These are phyloP conservation scores for Lucifuga dentata DNA, from an alignment of 2,113 vertebrate genomes.

Conservation along the genomic window DNA sequence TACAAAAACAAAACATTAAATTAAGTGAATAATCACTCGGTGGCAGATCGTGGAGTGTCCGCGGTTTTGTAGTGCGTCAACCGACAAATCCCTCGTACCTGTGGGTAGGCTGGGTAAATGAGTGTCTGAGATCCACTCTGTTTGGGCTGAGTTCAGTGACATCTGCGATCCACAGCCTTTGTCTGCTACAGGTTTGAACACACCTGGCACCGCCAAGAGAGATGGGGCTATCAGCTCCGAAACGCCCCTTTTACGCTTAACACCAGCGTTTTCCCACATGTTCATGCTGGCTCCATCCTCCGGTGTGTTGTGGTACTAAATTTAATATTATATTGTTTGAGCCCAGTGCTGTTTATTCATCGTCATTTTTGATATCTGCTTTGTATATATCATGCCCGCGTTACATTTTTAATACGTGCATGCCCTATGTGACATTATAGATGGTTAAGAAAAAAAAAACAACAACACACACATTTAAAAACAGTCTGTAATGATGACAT, in stretches of 20 bases:
- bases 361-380: too few species aligned
- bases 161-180: conserved; percentile 37
- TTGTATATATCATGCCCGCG: too few species aligned
- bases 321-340: too few species aligned
- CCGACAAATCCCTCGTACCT: conserved; percentile 52
- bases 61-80: conserved; percentile 53
- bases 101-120: conserved; percentile 34
- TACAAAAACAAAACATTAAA: conserved; percentile 30
- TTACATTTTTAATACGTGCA: too few species aligned
- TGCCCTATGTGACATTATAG: too few species aligned
- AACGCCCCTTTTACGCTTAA: conserved; percentile 71
- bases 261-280: conserved; percentile 12
- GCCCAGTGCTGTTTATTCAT: too few species aligned
- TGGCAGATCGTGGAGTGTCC: conserved; percentile 16
- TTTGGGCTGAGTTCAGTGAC: conserved; percentile 39
- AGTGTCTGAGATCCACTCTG: conserved; percentile 40
- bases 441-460: too few species aligned
- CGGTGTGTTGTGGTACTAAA: conserved; percentile 42
- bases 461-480: too few species aligned
- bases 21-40: conserved; percentile 38
- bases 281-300: conserved; percentile 60
- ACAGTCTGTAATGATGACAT: too few species aligned
- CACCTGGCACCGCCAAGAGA: conserved; percentile 70
- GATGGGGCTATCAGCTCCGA: conserved; percentile 36
- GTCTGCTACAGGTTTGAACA: conserved; percentile 75